These are phyloP conservation scores for Pristionchus entomophagus DNA, from an alignment of 2,888 invertebrate genomes.

Conservation along the genomic window DNA sequence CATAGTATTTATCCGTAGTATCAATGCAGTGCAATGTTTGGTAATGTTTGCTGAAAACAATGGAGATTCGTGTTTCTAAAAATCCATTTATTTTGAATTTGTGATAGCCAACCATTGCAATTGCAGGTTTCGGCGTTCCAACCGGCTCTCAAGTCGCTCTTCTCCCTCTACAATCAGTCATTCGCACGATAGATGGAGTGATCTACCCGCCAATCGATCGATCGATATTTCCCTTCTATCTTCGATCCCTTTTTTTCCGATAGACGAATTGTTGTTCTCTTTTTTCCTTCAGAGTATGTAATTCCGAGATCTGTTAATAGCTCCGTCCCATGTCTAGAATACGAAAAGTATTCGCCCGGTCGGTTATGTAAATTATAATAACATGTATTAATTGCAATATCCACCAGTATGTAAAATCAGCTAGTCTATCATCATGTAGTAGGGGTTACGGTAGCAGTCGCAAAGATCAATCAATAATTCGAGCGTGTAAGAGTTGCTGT, in stretches of 20 bases:
- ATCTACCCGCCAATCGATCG: conserved; percentile 22
- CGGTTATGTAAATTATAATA: background rate
- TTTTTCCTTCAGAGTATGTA: background rate
- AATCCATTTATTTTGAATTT: no score
- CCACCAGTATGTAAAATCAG: background rate
- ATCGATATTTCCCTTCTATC: background rate
- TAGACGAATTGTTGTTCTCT: background rate
- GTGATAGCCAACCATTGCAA: background rate
- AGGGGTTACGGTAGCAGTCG: conserved; percentile 28
- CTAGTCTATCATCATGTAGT: background rate
- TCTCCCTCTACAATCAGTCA: conserved; percentile 35
- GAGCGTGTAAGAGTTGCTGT: conserved; percentile 10
- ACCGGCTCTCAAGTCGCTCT: conserved; percentile 41
- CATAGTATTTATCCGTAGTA: no score
- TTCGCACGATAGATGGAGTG: background rate
- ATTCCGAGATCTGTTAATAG: background rate
- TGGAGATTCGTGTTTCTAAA: no score
- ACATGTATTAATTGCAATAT: conserved; percentile 19
- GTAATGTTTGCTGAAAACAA: no score
- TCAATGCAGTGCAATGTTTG: no score
- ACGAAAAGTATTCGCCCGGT: background rate
- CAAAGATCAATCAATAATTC: conserved; percentile 19
- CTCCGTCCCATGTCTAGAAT: conserved; percentile 6
- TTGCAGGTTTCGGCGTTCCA: conserved; percentile 45
- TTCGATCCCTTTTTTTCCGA: background rate